Percentiles rank a stretch among this genome's conserved stretches.
Evolutionary conservation across 2,797 vertebrate genomes (phyloP).

Genomic region (Enteromius mattozi): DNA sequence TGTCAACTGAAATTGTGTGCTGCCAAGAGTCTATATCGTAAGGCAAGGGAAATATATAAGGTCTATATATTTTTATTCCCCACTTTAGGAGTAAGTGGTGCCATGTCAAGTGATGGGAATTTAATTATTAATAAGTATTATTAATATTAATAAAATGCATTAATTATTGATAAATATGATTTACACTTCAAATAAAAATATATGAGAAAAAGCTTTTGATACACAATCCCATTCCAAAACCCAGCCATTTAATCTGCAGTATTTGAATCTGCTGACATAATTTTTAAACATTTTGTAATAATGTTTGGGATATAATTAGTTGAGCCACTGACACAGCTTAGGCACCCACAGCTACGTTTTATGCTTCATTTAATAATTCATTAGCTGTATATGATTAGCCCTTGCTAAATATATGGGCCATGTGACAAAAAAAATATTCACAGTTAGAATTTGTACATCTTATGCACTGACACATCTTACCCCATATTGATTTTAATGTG

Average conservation of each 20-base stretch:
- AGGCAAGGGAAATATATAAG: background rate
- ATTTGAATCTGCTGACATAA: background rate
- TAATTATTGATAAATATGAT: background rate
- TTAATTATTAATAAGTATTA: background rate
- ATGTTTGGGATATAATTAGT: background rate
- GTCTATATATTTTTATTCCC: background rate
- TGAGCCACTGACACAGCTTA: background rate
- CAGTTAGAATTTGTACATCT: background rate
- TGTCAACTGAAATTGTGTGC: background rate
- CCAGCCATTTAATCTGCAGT: background rate
- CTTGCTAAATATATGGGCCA: background rate
- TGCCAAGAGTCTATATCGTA: background rate
- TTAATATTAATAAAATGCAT: background rate
- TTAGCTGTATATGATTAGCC: background rate
- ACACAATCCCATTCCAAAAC: background rate
- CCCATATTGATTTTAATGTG: background rate
- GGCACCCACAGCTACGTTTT: background rate
- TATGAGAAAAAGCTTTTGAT: background rate
- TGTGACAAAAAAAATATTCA: background rate
- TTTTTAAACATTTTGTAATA: background rate
- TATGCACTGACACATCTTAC: background rate
- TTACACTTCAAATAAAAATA: background rate
- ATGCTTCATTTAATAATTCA: background rate
- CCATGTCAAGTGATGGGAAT: background rate
- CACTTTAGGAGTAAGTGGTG: background rate